Evolutionary conservation across 2,113 vertebrate genomes (phyloP).

Genomic region (Dasyurus viverrinus): DNA sequence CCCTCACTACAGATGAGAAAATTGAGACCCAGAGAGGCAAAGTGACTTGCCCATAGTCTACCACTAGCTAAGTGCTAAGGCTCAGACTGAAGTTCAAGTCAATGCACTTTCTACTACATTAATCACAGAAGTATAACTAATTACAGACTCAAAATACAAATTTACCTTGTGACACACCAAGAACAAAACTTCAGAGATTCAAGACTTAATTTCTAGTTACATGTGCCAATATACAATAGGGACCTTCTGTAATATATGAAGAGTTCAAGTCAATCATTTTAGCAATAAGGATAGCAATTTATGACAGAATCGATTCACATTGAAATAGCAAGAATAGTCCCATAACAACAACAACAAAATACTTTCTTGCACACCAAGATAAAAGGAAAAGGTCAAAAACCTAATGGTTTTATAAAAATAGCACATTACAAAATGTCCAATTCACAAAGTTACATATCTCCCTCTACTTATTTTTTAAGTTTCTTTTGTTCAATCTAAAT

Average conservation of each 20-base stretch:
- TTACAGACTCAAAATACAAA: neutral
- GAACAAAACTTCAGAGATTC: neutral
- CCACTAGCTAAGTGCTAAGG: neutral
- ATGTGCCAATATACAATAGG: neutral
- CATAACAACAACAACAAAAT: slow-evolving; percentile 1
- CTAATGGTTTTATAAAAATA: slow-evolving; percentile 58
- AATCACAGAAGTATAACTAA: neutral
- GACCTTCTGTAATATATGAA: neutral
- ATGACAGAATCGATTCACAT: slow-evolving; percentile 24
- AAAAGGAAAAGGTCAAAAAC: slow-evolving; percentile 26
- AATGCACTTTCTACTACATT: neutral
- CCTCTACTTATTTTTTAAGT: slow-evolving; percentile 37
- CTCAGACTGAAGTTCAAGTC: neutral
- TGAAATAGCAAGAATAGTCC: slow-evolving; percentile 12
- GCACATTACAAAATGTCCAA: slow-evolving; percentile 48
- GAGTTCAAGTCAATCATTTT: slow-evolving; percentile 23
- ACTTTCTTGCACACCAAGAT: slow-evolving; percentile 60
- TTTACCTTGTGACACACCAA: neutral
- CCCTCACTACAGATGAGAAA: neutral
- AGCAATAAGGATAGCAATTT: slow-evolving; percentile 52
- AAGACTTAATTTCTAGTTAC: neutral
- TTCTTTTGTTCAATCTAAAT: slow-evolving; percentile 32
- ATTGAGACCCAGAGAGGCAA: neutral
- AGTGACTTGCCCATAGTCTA: neutral
- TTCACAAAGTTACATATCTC: slow-evolving; percentile 42